Base-by-base conservation (phyloP, 2,888 invertebrate species). In the Eretmocerus hayati region DNA sequence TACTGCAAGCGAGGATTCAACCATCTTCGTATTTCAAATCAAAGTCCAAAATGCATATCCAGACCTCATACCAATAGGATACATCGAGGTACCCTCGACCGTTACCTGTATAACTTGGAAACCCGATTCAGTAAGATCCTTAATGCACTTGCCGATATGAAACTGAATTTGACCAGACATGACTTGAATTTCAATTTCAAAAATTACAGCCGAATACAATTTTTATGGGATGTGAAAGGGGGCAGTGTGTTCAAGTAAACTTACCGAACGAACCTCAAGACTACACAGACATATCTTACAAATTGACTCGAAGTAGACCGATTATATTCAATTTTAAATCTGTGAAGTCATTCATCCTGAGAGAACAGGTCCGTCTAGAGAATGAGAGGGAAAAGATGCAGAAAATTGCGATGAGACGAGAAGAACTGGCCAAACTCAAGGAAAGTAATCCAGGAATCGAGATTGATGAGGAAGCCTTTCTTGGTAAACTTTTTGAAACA, bases 51-150 rank as follows among this genome's bases (percentile, higher is more conserved):
- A 66, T 11, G 55, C 61, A 1, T 70, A 71, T 18, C 75, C 77
- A 0, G 74, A 77, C 44, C 58, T 89, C 40, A 59, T 74, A 6
- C 83, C 85, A 16, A 75, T 88, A 33, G 88, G 88, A 0, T 87
- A 80, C 56, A 73, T 87, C 13, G 73, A 76, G 44, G 75, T 84
- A 1, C 78, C 79, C 0, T 83, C 81, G 37, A 72, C 76, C 38
- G 79, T 84, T 1, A 79, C 77, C 2, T 83, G 74, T 59, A 75
- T 88, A 62, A 77, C 78, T 11, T 89, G 88, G 87, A 81, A 81
- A 60, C 79, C 79, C 2, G 57, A 66, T 11, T 63, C 72, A 58
- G 80, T 83, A 66, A 61, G 31, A 32, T 38, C n/a, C n/a, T n/a
- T n/a, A n/a, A n/a, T n/a, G n/a, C n/a, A n/a, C n/a, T n/a, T n/a